These are phyloP conservation scores for Microcebus griseorufus DNA, from an alignment of 2,113 vertebrate species.

Conservation along the genomic window DNA sequence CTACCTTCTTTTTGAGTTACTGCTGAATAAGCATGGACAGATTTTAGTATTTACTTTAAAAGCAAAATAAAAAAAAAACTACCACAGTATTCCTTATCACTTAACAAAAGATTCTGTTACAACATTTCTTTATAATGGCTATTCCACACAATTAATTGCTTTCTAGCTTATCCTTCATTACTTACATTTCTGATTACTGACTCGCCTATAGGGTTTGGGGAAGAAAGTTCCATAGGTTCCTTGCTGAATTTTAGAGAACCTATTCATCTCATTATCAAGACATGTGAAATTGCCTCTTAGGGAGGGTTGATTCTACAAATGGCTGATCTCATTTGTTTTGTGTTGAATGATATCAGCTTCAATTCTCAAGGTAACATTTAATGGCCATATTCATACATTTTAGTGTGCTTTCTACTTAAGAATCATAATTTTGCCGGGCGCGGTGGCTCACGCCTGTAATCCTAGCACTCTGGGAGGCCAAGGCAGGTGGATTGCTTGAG, in stretches of 20 bases:
- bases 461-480: no score
- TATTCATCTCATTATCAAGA: slow-evolving; percentile 22
- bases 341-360: slow-evolving; percentile 35
- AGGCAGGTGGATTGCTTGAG: no score
- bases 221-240: neutral
- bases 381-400: slow-evolving; percentile 8
- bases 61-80: neutral
- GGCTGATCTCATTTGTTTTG: neutral
- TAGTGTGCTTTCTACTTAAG: neutral
- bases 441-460: no score
- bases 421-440: neutral
- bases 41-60: neutral
- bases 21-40: neutral
- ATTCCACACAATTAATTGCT: slow-evolving; percentile 23
- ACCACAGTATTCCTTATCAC: neutral
- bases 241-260: neutral
- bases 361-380: neutral
- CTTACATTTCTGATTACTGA: neutral
- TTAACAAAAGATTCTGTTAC: neutral
- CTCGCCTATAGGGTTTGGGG: neutral
- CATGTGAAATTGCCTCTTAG: neutral
- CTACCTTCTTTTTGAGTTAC: neutral
- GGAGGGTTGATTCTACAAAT: neutral
- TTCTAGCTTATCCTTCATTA: slow-evolving; percentile 12
- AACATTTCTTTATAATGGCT: neutral